Evolutionary conservation across 2,113 vertebrate genomes (phyloP).

Genomic region (Tragelaphus scriptus): DNA sequence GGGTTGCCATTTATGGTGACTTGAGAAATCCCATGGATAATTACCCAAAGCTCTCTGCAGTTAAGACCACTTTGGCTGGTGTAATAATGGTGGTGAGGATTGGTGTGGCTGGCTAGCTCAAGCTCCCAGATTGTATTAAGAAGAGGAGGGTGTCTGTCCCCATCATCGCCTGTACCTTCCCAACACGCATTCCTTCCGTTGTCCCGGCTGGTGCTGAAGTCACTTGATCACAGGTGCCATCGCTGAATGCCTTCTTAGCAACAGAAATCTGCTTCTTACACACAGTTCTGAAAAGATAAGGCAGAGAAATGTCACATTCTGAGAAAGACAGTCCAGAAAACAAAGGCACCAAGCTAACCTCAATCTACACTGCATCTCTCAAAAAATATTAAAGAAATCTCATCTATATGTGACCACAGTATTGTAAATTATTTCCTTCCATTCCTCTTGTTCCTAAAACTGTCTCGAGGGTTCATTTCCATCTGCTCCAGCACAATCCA

Average conservation of each 20-base stretch:
- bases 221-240: background rate
- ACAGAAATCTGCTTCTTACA: background rate
- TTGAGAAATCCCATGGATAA: background rate
- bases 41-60: background rate
- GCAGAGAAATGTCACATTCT: background rate
- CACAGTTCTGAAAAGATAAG: background rate
- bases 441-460: background rate
- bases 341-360: background rate
- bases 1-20: background rate
- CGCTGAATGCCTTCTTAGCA: background rate
- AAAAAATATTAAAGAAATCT: background rate
- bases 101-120: background rate
- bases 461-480: background rate
- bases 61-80: background rate
- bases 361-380: background rate
- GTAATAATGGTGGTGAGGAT: too few relatives aligned
- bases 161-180: background rate
- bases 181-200: background rate
- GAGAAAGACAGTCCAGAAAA: background rate
- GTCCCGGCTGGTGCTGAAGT: background rate
- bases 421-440: background rate
- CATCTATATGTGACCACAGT: background rate
- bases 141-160: background rate
- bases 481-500: background rate
- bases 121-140: background rate